A percentile compares a stretch with the other conserved stretches of the same genome.
phyloP scores from a whole-genome alignment of 2,113 vertebrate species.

The Gallinago undulata region DNA sequence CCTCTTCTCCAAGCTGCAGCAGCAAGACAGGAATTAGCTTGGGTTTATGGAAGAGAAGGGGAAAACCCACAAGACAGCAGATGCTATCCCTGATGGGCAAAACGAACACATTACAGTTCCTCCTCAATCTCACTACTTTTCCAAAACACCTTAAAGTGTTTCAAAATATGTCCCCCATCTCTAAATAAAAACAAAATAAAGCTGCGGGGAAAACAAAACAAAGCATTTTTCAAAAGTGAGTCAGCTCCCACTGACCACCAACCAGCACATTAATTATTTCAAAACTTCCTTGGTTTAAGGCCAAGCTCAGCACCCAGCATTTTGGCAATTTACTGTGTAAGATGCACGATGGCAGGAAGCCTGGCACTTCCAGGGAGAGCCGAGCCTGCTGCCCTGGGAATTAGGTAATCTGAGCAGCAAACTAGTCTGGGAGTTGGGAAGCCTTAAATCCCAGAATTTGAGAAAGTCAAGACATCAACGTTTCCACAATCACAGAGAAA shows the following conservation, averaged over 20 bases:
- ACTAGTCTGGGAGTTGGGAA: background rate
- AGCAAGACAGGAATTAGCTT: background rate
- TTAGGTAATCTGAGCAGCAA: background rate
- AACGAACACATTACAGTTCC: background rate
- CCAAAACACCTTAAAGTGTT: background rate
- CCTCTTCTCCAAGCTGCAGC: background rate
- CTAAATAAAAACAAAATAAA: background rate
- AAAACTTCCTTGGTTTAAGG: background rate
- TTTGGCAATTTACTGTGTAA: background rate
- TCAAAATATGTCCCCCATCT: background rate
- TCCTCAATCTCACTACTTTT: background rate
- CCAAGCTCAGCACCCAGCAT: background rate
- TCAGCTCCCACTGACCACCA: background rate
- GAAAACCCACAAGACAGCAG: background rate
- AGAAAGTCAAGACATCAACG: background rate
- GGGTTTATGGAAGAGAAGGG: background rate
- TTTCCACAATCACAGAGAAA: background rate
- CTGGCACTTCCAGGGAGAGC: background rate
- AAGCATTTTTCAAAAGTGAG: background rate
- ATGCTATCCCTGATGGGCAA: background rate
- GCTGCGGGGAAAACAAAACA: background rate
- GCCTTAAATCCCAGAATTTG: background rate
- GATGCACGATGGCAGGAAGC: rapidly evolving
- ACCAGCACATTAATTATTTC: background rate
- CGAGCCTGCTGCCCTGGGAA: background rate